Base-by-base conservation (phyloP, 2,113 vertebrate genomes). In the Procavia capensis region DNA sequence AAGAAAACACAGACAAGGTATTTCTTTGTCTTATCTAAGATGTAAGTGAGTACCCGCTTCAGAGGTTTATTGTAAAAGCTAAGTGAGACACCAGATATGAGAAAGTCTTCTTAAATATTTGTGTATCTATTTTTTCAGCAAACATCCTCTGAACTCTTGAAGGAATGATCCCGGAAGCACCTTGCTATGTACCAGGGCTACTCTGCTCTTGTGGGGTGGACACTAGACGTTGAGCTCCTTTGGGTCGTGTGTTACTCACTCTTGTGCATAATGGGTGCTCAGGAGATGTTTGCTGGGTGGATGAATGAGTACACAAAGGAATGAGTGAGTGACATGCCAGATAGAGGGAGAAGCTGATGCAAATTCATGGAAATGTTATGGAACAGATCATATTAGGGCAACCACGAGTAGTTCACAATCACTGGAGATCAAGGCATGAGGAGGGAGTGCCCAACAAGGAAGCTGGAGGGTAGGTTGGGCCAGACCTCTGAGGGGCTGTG, bases 71-170 rank as follows among this genome's bases (percentile, higher is more conserved):
- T 78, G 45, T 88, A 74, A 72, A 93, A 88, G 34, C 85, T 88
- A 94, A 92, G 64, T 90, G 79, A 88, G 43, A 66, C n/a, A 19
- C 41, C 83, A 39, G 79, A 36, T 47, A 16, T 59, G 29, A 97
- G 41, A 85, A 85, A 59, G 1, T 45, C 61, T 50, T 94, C 85
- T 61, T 88, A 81, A 85, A 85, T 93, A 81, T 85, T 80, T 88
- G 14, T 68, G 43, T 64, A 29, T 36, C 17, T 59, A 39, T 82
- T 39, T 92, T 80, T 90, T 84, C n/a, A 90, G 25, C 45, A 94
- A 78, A 85, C 20, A 64, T 64, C 9, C 34, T 27, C 72, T 78
- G 25, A 45, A 13, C 22, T 20, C 59, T 45, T 57, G 27, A 63
- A 84, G 86, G 68, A 85, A 83, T 74, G 57, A 61, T 50, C 20